A percentile compares a stretch with the other conserved stretches of the same genome.
Evolutionary conservation across 53 echinoderm and acorn worm species (phyloP).

Genomic region (Mesocentrotus franciscanus): DNA sequence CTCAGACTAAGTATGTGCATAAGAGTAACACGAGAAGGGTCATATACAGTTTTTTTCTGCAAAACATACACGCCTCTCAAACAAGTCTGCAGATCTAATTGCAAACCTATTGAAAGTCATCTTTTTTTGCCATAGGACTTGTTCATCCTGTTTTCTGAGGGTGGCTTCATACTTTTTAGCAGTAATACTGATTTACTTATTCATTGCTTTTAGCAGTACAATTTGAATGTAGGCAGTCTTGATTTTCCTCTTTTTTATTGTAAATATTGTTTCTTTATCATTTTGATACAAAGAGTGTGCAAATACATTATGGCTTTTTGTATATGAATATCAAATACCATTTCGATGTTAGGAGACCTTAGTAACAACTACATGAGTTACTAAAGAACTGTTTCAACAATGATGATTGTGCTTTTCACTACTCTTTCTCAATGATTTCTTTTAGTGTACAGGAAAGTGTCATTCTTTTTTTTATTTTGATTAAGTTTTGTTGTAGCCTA

Average conservation of each 20-base stretch:
- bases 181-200: not conserved
- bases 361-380: not conserved
- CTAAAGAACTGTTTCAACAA: not conserved
- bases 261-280: too few relatives aligned
- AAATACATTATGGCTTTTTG: not conserved
- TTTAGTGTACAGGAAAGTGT: not conserved
- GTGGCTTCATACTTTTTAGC: not conserved
- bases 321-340: not conserved
- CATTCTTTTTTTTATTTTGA: not conserved
- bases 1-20: constrained; percentile 1
- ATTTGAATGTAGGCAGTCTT: too few relatives aligned
- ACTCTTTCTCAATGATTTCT: not conserved
- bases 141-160: not conserved
- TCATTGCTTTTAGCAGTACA: too few relatives aligned
- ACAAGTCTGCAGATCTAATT: not conserved
- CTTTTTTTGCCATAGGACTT: not conserved
- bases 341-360: not conserved
- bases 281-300: too few relatives aligned
- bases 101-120: not conserved
- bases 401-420: too few relatives aligned
- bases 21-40: constrained; percentile 2
- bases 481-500: not conserved
- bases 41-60: constrained; percentile 21
- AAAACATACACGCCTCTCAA: not conserved
- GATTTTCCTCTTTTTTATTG: too few relatives aligned